phyloP scores from a whole-genome alignment of 2,113 vertebrate genomes.

The Triplophysa rosa region DNA sequence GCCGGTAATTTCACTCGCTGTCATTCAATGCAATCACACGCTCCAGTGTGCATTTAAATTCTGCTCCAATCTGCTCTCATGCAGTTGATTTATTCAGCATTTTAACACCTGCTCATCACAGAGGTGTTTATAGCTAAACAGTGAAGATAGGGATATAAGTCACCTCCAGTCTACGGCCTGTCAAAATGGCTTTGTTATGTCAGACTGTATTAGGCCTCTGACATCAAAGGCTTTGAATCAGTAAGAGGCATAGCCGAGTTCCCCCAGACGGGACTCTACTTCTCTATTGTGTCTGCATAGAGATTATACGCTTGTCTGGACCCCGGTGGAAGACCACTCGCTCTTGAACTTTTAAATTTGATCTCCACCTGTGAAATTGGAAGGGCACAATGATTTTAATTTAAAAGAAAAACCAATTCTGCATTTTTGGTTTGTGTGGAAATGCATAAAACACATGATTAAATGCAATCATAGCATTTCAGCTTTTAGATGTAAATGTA shows the following conservation, averaged over 20 bases:
- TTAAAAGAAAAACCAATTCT: background rate
- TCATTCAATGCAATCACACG: background rate
- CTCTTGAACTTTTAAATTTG: background rate
- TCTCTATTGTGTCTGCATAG: background rate
- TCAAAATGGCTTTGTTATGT: background rate
- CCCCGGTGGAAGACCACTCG: background rate
- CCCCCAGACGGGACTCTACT: background rate
- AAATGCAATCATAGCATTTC: background rate
- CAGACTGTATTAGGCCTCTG: background rate
- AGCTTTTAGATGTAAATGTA: background rate
- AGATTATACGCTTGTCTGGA: background rate
- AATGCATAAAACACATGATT: too few species aligned
- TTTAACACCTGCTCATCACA: background rate
- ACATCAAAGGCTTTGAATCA: conserved; percentile 20
- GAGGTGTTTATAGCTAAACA: background rate
- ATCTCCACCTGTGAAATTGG: background rate
- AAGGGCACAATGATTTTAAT: background rate
- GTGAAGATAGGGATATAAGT: background rate
- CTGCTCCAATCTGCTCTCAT: background rate
- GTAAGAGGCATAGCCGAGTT: background rate
- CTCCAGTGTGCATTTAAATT: background rate
- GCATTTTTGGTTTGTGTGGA: too few species aligned
- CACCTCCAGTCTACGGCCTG: background rate
- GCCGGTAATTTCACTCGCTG: background rate
- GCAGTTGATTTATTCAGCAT: conserved; percentile 8